These are phyloP conservation scores for Discoglossus pictus DNA, from an alignment of 2,797 vertebrate genomes.

Conservation along the genomic window DNA sequence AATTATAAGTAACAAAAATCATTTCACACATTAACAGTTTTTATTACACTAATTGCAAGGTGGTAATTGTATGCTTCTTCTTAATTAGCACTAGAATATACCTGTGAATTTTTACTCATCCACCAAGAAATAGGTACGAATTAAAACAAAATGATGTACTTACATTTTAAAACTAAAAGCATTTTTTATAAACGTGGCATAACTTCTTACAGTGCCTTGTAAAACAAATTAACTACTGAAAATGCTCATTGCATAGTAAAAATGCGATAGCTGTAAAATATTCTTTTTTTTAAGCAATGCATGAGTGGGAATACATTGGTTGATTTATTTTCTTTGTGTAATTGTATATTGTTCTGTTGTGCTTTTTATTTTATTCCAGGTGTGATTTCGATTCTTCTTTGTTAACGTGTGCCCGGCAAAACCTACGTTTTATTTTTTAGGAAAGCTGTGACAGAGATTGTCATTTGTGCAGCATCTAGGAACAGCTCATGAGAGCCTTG, in stretches of 20 bases:
- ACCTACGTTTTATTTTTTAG: slow-evolving; percentile 7
- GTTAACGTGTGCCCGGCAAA: slow-evolving; percentile 14
- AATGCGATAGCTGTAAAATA: slow-evolving; percentile 26
- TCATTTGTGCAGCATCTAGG: slow-evolving; percentile 10
- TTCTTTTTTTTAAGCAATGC: slow-evolving; percentile 29
- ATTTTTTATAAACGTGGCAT: background rate
- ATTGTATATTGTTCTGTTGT: slow-evolving; percentile 39
- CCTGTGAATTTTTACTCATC: slow-evolving; percentile 37
- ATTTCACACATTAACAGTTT: slow-evolving; percentile 34
- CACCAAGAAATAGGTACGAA: slow-evolving; percentile 19
- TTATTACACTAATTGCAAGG: slow-evolving; percentile 44
- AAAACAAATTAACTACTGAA: background rate
- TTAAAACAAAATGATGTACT: slow-evolving; percentile 28
- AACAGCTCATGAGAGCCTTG: background rate
- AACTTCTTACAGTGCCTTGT: slow-evolving; percentile 5
- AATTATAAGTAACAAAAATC: slow-evolving; percentile 17
- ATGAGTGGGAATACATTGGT: slow-evolving; percentile 26
- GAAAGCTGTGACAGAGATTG: slow-evolving; percentile 8
- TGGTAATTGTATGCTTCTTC: slow-evolving; percentile 18
- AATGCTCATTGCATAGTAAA: background rate
- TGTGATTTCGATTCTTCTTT: slow-evolving; percentile 32
- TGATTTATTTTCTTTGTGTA: slow-evolving; percentile 26
- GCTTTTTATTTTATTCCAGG: slow-evolving; percentile 22
- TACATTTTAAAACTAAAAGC: background rate
- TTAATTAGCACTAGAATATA: slow-evolving; percentile 45